Evolutionary conservation across 1,140 invertebrate genomes (phyloP).

Genomic region (Papilio aristodemus): DNA sequence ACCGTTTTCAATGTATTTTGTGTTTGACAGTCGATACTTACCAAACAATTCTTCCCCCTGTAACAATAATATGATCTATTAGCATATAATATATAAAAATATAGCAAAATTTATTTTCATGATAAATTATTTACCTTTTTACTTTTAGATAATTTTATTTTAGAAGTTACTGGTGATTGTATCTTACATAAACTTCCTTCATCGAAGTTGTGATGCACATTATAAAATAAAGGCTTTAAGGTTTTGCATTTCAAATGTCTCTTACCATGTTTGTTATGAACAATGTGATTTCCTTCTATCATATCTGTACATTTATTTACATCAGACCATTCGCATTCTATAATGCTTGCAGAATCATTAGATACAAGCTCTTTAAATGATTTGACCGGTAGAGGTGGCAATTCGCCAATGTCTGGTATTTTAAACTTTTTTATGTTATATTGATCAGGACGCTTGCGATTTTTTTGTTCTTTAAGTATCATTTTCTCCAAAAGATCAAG

Average conservation of each 20-base stretch:
- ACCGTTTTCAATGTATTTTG: constrained; percentile 54
- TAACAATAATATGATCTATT: background rate
- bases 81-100: too few relatives aligned
- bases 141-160: background rate
- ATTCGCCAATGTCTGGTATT: constrained; percentile 31
- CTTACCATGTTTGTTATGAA: constrained; percentile 24
- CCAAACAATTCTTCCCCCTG: constrained; percentile 34
- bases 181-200: background rate
- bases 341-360: constrained; percentile 35
- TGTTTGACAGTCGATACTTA: constrained; percentile 49
- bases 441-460: background rate
- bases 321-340: constrained; percentile 36
- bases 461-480: constrained; percentile 3
- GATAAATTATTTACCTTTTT: background rate
- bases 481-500: constrained; percentile 3
- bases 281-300: constrained; percentile 40
- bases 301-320: constrained; percentile 29
- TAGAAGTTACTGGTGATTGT: background rate
- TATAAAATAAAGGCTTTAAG: constrained; percentile 36
- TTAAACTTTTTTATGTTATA: constrained; percentile 8
- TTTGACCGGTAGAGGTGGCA: constrained; percentile 37
- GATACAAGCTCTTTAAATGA: constrained; percentile 4
- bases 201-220: constrained; percentile 15
- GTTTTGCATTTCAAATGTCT: background rate
- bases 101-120: background rate